Percentiles rank a stretch among this genome's conserved stretches.
phyloP scores from a whole-genome alignment of 2,113 vertebrate species.

The Pandion haliaetus region DNA sequence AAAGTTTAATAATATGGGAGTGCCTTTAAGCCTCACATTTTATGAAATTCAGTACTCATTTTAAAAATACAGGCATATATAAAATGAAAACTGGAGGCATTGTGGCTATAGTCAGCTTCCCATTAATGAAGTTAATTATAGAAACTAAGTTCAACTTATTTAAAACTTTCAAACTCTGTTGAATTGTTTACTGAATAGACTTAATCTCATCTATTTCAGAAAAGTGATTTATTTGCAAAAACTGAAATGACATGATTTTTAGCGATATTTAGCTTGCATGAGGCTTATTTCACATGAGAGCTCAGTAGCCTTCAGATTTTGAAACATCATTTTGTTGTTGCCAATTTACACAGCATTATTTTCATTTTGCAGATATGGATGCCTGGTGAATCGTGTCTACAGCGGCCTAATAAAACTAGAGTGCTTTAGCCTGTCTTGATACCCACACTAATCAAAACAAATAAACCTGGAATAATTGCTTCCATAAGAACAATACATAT shows the following conservation, averaged over 20 bases:
- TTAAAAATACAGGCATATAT: neutral
- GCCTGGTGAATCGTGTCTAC: neutral
- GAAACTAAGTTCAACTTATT: neutral
- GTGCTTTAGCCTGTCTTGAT: constrained; percentile 15
- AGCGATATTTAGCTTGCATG: neutral
- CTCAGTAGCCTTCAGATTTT: neutral
- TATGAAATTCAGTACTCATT: neutral
- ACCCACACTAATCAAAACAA: constrained; percentile 37
- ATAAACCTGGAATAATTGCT: constrained; percentile 15
- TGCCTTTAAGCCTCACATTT: neutral
- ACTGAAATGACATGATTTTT: neutral
- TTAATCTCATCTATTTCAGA: neutral
- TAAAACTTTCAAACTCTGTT: neutral
- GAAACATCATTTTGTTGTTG: neutral
- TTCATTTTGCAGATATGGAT: constrained; percentile 15
- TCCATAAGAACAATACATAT: constrained; percentile 1
- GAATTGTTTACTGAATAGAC: neutral
- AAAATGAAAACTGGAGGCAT: neutral
- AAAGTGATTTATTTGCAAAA: neutral
- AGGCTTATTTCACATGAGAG: neutral
- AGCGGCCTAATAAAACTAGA: constrained; percentile 20
- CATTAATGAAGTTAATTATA: neutral
- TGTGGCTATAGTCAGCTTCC: neutral
- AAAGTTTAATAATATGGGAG: neutral
- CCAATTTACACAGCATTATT: neutral